Evolutionary conservation across 2,888 invertebrate genomes (phyloP).

Genomic region (Globia sparganii): DNA sequence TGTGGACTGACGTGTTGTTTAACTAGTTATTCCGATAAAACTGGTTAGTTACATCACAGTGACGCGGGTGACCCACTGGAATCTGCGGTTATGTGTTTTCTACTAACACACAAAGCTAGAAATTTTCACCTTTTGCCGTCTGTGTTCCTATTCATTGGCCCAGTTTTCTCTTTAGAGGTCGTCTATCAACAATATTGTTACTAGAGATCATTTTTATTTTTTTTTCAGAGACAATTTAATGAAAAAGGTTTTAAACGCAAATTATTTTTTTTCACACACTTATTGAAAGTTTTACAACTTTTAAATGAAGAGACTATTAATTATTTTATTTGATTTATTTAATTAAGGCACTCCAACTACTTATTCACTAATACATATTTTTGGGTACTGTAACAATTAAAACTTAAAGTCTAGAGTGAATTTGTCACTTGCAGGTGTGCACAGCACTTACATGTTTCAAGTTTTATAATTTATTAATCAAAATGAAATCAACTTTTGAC

Average conservation of each 20-base stretch:
- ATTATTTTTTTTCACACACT: neutral
- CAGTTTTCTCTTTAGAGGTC: conserved; percentile 40
- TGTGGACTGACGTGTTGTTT: conserved; percentile 10
- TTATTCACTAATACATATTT: too few species aligned
- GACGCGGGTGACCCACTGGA: conserved; percentile 49
- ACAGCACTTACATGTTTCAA: too few species aligned
- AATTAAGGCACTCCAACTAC: too few species aligned
- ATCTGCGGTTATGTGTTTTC: conserved; percentile 42
- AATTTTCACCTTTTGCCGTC: conserved; percentile 16
- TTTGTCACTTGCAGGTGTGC: too few species aligned
- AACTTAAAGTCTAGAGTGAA: too few species aligned
- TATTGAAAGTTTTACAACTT: neutral
- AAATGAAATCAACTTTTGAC: conserved; percentile 4
- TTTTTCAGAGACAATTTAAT: conserved; percentile 10
- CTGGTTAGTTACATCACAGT: conserved; percentile 53
- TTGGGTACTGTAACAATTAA: too few species aligned
- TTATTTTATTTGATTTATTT: too few species aligned
- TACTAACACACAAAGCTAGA: conserved; percentile 50
- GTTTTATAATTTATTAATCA: too few species aligned
- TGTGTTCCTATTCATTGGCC: conserved; percentile 32
- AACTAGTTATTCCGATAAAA: conserved; percentile 38
- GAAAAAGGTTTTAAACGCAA: neutral
- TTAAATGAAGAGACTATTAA: neutral
- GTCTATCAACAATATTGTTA: neutral
- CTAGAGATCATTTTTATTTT: too few species aligned